These are phyloP conservation scores for Metaphire vulgaris DNA, from an alignment of 1,140 invertebrate genomes.

Conservation along the genomic window DNA sequence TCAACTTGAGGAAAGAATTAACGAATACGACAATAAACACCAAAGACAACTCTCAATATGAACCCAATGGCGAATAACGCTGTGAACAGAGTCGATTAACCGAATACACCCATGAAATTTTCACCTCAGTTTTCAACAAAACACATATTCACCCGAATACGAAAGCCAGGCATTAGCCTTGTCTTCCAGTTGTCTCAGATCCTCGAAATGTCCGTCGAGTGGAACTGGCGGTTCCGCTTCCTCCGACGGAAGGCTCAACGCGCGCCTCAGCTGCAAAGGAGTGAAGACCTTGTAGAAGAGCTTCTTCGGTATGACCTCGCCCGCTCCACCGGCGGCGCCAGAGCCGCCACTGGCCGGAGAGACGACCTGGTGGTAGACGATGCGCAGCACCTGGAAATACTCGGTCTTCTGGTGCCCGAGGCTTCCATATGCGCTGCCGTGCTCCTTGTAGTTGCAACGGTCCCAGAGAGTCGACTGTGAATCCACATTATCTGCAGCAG, in stretches of 20 bases:
- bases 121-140: too few species aligned
- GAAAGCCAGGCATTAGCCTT: slow-evolving; percentile 13
- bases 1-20: too few species aligned
- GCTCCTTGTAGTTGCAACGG: background rate
- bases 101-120: too few species aligned
- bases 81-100: too few species aligned
- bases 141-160: slow-evolving; percentile 15
- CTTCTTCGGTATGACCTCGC: too few species aligned
- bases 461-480: slow-evolving; percentile 21
- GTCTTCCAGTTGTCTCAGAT: slow-evolving; percentile 18
- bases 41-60: too few species aligned
- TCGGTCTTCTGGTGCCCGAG: slow-evolving; percentile 8
- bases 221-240: background rate
- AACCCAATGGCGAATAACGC: too few species aligned
- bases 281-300: slow-evolving; percentile 19
- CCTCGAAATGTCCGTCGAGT: background rate
- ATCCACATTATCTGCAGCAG: too few species aligned
- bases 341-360: background rate
- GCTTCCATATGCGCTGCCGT: slow-evolving; percentile 14
- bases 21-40: too few species aligned
- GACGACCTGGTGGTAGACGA: slow-evolving; percentile 21
- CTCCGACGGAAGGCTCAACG: too few species aligned
- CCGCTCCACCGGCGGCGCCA: background rate
- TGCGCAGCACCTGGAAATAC: slow-evolving; percentile 13
- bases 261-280: background rate